Conservation (phyloP, 2,888 invertebrate genomes). For the Perizoma affinitatum region DNA sequence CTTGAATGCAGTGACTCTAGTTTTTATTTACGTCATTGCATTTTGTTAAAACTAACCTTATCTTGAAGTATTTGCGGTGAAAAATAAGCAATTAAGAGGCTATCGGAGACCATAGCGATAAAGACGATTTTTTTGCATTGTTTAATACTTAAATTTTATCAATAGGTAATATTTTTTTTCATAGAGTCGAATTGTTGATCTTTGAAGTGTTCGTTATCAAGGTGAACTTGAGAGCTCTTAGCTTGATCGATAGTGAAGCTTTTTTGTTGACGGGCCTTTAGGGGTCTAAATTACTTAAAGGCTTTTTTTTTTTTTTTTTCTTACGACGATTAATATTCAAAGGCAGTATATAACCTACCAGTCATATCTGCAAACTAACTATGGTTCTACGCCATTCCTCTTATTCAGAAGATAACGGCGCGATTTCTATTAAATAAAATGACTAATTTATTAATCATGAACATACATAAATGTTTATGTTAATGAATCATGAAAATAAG, state of each 20-base stretch:
- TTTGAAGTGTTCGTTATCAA: no score
- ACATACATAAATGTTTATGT: background rate
- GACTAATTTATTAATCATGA: conserved; percentile 17
- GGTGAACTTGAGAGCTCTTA: no score
- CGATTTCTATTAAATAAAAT: conserved; percentile 13
- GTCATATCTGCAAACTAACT: no score
- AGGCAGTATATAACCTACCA: no score
- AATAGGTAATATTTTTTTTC: no score
- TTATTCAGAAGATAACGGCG: conserved; percentile 2
- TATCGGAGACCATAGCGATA: conserved; percentile 10
- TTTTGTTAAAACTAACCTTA: background rate
- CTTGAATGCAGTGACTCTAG: conserved; percentile 16
- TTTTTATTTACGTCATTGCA: conserved; percentile 19
- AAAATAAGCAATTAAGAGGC: conserved; percentile 1
- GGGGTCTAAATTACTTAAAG: no score
- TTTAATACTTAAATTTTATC: background rate
- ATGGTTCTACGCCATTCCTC: conserved; percentile 7
- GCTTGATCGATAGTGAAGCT: no score
- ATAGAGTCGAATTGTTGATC: no score
- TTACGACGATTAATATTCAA: no score
- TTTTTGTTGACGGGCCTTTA: no score
- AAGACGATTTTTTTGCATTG: background rate
- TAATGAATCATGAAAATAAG: conserved; percentile 1
- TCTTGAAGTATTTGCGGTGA: conserved; percentile 6
- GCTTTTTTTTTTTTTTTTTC: no score